phyloP scores from a whole-genome alignment of 1,140 invertebrate genomes.

The Brachionus sp. region DNA sequence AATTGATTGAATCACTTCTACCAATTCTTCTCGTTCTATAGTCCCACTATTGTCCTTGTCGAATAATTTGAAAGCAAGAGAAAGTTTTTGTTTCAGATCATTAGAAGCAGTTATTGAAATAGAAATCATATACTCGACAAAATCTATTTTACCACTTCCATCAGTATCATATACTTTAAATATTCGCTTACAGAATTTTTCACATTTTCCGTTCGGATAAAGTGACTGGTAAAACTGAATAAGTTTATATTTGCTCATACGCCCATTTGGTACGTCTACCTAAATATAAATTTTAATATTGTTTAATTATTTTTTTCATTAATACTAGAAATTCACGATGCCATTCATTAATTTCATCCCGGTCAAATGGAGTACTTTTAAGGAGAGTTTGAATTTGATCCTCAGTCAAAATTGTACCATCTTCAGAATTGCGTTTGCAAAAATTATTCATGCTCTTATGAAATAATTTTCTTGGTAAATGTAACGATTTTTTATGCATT shows the following conservation, averaged over 20 bases:
- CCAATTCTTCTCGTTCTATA: slow-evolving; percentile 8
- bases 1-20: not conserved
- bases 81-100: slow-evolving; percentile 6
- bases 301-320: not conserved
- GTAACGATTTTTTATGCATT: not conserved
- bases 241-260: slow-evolving; percentile 27
- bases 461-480: not conserved
- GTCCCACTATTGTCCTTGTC: slow-evolving; percentile 21
- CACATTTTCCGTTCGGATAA: not conserved
- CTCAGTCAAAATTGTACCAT: slow-evolving; percentile 27
- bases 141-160: slow-evolving; percentile 39
- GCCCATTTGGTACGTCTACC: not conserved
- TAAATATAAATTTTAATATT: not conserved
- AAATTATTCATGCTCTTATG: not conserved
- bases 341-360: slow-evolving; percentile 59
- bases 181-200: not conserved
- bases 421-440: not conserved
- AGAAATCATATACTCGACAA: slow-evolving; percentile 32
- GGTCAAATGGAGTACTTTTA: slow-evolving; percentile 58
- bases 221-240: slow-evolving; percentile 25
- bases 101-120: not conserved
- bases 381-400: slow-evolving; percentile 58
- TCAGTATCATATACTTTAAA: slow-evolving; percentile 41
- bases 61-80: slow-evolving; percentile 34
- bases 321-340: slow-evolving; percentile 60